phyloP scores from a whole-genome alignment of 2,888 invertebrate genomes.

The Deroplatys truncata region DNA sequence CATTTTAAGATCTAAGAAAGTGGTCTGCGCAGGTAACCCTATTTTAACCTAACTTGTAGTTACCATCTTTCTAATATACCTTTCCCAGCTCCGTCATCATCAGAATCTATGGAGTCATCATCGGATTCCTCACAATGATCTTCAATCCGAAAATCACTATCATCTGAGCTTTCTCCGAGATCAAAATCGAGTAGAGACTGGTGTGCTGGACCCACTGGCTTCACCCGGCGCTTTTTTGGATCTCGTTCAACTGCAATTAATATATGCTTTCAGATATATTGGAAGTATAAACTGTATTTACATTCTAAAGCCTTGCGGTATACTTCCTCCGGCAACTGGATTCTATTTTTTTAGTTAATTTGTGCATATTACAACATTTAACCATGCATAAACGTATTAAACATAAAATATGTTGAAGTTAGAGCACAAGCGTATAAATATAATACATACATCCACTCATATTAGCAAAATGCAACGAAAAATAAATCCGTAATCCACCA shows the following conservation, averaged over 20 bases:
- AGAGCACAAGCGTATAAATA: background rate
- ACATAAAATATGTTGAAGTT: background rate
- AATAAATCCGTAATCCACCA: background rate
- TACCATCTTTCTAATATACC: background rate
- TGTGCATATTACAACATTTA: background rate
- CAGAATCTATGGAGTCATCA: slow-evolving; percentile 69
- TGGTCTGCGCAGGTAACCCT: too few relatives aligned
- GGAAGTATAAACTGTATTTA: background rate
- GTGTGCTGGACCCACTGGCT: slow-evolving; percentile 70
- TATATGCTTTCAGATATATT: background rate
- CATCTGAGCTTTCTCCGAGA: slow-evolving; percentile 87
- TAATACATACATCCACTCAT: slow-evolving; percentile 12
- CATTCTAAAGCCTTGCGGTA: background rate
- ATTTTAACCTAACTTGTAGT: too few relatives aligned
- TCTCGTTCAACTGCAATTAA: slow-evolving; percentile 55
- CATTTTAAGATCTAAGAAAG: too few relatives aligned
- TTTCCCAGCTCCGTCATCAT: slow-evolving; percentile 49
- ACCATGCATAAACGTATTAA: background rate
- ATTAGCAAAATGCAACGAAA: background rate
- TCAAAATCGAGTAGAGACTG: slow-evolving; percentile 73
- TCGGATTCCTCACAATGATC: slow-evolving; percentile 77
- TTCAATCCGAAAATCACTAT: slow-evolving; percentile 90
- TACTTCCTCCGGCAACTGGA: background rate
- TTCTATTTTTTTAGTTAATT: background rate
- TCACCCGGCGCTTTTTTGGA: slow-evolving; percentile 76